Percentiles rank a stretch among this genome's conserved stretches.
Conservation (phyloP, 2,113 vertebrate species). For the Rhineura floridana region DNA sequence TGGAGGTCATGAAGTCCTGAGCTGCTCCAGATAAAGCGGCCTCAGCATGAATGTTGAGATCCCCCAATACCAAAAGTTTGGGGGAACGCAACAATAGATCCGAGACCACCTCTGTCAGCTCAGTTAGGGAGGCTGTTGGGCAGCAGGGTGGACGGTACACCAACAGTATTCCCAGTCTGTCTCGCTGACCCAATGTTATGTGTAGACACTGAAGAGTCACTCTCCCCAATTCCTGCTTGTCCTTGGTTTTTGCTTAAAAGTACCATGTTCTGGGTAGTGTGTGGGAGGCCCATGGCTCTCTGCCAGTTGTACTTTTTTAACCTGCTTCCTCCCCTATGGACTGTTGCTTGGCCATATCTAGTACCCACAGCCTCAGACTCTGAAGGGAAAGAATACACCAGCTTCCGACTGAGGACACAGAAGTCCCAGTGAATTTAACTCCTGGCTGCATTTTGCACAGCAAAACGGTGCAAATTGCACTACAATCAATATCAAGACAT, state of each 20-base stretch:
- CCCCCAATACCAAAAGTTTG: too few species aligned
- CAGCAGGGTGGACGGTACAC: too few species aligned
- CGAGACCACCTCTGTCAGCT: too few species aligned
- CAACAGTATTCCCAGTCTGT: too few species aligned
- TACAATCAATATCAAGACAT: not conserved
- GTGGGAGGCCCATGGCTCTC: not conserved
- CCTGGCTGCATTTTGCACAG: not conserved
- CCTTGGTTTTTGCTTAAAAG: not conserved
- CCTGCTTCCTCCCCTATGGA: not conserved
- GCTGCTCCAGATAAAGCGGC: too few species aligned
- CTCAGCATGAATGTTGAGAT: too few species aligned
- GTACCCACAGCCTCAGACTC: not conserved
- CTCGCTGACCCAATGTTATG: too few species aligned
- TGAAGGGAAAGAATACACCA: too few species aligned
- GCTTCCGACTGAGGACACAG: not conserved
- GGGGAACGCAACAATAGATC: too few species aligned
- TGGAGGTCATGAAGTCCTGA: too few species aligned
- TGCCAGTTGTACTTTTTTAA: not conserved
- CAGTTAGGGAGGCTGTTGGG: too few species aligned
- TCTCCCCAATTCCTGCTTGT: not conserved
- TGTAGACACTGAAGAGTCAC: not conserved
- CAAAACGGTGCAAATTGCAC: not conserved
- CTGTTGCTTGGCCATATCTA: not conserved
- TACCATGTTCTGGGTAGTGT: not conserved
- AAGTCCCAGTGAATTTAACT: not conserved